Evolutionary conservation across 1,140 invertebrate genomes (phyloP).

Genomic region (Rhagoletis pomonella): DNA sequence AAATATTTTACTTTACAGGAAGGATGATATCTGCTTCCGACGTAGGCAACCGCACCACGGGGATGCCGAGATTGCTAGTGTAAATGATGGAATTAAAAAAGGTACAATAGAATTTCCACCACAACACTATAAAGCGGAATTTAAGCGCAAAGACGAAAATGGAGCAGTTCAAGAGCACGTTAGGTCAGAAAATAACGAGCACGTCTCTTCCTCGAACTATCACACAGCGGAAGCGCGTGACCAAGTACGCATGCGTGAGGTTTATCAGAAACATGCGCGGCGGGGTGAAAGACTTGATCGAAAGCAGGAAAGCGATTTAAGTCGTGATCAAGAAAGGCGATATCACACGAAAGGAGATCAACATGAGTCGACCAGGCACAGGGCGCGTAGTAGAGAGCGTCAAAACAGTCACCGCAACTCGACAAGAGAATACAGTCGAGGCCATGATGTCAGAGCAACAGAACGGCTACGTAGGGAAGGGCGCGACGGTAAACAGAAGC

Average conservation of each 20-base stretch:
- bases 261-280: background rate
- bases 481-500: background rate
- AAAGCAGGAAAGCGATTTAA: background rate
- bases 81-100: background rate
- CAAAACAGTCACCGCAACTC: background rate
- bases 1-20: conserved; percentile 58
- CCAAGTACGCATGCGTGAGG: background rate
- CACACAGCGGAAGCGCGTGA: background rate
- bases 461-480: background rate
- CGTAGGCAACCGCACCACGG: background rate
- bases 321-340: background rate
- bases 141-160: background rate
- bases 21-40: conserved; percentile 69
- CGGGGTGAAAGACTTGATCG: background rate
- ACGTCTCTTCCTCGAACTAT: no score
- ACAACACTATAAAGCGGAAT: background rate
- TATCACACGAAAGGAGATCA: background rate
- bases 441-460: background rate
- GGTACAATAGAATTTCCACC: background rate
- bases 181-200: no score
- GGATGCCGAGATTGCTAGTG: background rate
- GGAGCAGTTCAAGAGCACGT: background rate
- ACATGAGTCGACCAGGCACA: background rate
- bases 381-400: background rate
- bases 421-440: background rate